A percentile compares a stretch with the other conserved stretches of the same genome.
These are phyloP conservation scores for Cantharis flavilabris DNA, from an alignment of 2,888 invertebrate genomes.

Conservation along the genomic window DNA sequence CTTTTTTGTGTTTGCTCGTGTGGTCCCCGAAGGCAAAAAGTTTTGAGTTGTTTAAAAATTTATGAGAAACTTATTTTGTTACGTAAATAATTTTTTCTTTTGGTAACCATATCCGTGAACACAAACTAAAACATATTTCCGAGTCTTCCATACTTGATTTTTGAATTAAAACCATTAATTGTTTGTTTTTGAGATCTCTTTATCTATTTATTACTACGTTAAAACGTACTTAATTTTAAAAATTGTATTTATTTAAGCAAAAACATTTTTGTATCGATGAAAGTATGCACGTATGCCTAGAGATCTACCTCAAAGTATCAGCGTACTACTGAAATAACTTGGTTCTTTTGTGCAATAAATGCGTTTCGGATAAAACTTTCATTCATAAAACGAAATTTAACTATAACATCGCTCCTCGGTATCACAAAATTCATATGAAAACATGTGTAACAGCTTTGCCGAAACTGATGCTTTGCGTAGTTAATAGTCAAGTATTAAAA, in stretches of 20 bases:
- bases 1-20: background rate
- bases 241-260: slow-evolving; percentile 13
- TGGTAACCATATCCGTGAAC: background rate
- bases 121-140: slow-evolving; percentile 4
- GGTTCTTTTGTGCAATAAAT: slow-evolving; percentile 19
- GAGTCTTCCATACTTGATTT: slow-evolving; percentile 22
- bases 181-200: background rate
- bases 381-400: slow-evolving; percentile 9
- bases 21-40: background rate
- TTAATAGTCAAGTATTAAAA: slow-evolving; percentile 23
- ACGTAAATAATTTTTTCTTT: background rate
- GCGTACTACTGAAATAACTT: slow-evolving; percentile 9
- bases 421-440: slow-evolving; percentile 19
- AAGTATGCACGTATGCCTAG: background rate
- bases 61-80: background rate
- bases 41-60: background rate
- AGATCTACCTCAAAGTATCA: slow-evolving; percentile 27
- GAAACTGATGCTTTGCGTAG: slow-evolving; percentile 25
- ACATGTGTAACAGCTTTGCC: slow-evolving; percentile 25
- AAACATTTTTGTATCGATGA: slow-evolving; percentile 14
- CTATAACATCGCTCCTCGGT: slow-evolving; percentile 15
- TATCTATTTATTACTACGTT: slow-evolving; percentile 9
- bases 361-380: slow-evolving; percentile 10
- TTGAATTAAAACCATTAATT: background rate
- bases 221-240: slow-evolving; percentile 23